phyloP scores from a whole-genome alignment of 2,888 invertebrate genomes.

The Ormyrus nitidulus region DNA sequence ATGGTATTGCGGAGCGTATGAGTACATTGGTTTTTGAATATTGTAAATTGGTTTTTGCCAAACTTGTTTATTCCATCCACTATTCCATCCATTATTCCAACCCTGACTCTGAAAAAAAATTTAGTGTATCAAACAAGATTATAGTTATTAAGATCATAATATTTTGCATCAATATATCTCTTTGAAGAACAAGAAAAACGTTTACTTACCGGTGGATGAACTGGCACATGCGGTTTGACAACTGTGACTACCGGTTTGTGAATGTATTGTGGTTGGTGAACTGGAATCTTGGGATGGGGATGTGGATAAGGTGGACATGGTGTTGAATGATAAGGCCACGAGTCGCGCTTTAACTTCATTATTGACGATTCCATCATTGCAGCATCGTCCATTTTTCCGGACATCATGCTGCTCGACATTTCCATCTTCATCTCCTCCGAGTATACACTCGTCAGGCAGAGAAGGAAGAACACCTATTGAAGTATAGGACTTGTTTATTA shows the following conservation, averaged over 20 bases:
- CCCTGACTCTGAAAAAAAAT: too few species aligned
- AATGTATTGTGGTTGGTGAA: slow-evolving; percentile 60
- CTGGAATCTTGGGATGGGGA: slow-evolving; percentile 55
- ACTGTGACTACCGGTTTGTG: slow-evolving; percentile 47
- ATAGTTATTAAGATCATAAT: too few species aligned
- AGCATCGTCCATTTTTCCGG: slow-evolving; percentile 53
- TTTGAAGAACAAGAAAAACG: too few species aligned
- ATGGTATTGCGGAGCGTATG: slow-evolving; percentile 66
- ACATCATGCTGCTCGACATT: slow-evolving; percentile 56
- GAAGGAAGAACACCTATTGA: slow-evolving; percentile 65
- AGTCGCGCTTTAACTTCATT: slow-evolving; percentile 66
- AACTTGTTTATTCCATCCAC: not conserved
- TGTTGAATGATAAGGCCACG: slow-evolving; percentile 59
- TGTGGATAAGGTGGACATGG: slow-evolving; percentile 68
- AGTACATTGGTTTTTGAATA: slow-evolving; percentile 65
- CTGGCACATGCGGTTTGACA: slow-evolving; percentile 34
- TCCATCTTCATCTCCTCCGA: slow-evolving; percentile 62
- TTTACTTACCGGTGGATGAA: not conserved
- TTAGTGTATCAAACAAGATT: too few species aligned
- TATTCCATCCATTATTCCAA: not conserved
- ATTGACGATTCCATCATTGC: slow-evolving; percentile 56
- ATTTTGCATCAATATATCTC: too few species aligned
- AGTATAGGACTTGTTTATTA: too few species aligned
- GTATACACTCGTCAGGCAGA: slow-evolving; percentile 68
- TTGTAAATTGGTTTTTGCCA: slow-evolving; percentile 40